Base-by-base conservation (phyloP, 2,113 vertebrate species). In the Ammodramus savannarum region DNA sequence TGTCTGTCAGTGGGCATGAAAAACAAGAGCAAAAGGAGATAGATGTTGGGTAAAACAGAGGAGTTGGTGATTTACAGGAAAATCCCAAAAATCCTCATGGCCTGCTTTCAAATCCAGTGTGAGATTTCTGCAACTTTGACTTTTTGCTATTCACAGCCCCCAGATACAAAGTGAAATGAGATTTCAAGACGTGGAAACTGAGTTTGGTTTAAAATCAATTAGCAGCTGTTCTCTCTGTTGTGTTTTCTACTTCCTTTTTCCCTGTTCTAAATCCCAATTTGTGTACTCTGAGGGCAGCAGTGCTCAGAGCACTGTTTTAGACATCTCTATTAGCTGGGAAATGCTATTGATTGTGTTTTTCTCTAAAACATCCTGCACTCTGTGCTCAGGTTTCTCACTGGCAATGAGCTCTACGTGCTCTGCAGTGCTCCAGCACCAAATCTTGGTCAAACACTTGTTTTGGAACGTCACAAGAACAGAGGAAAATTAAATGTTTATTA, bases 401-500 rank as follows among this genome's bases (percentile, higher is more conserved):
- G 62, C 89, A 54, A 6, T 13, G 72, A 77, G 71, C 83, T 93
- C 71, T 81, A 4, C 20, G 2, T 25, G 36, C 27, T 75, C 66
- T 1, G 3, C 85, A 36, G 13, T 10, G 16, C 23, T 85, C 12
- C 55, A 68, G 16, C 16, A 2, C 18, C 36, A 73, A 36, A 85
- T 36, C 67, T 58, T 67, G 51, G 51, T 52, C 52, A 86, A 94
- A 72, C 59, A 54, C 12, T 36, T 41, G 52, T 22, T 93, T 55
- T 49, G 41, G 41, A 77, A 78, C 17, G 2, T 85, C 32, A 15
- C 22, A 49, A 57, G 72, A 67, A 59, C 63, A 12, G n/a, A 48
- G 55, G 79, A 61, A 94, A 93, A 85, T 91, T 54, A 77, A 94
- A 84, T 86, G 72, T 90, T 93, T 88, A 36, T 95, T 83, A 57